Conservation (phyloP, 2,888 invertebrate species). For the Philhelius pedissequus region DNA sequence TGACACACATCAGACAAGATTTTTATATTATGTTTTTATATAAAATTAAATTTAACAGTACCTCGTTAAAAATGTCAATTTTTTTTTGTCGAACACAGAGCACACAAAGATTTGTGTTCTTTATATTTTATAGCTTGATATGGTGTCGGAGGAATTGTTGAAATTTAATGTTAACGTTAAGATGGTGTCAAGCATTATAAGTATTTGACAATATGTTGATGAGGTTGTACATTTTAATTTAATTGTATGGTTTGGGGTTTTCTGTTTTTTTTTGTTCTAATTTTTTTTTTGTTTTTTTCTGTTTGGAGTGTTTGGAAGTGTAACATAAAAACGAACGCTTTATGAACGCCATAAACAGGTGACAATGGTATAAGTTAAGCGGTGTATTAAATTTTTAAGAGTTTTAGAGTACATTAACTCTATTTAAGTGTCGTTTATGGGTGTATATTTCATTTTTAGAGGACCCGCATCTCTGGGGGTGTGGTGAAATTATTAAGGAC, state of each 20-base stretch:
- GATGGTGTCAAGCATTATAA: slow-evolving; percentile 45
- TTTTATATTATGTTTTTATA: slow-evolving; percentile 56
- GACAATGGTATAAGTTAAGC: slow-evolving; percentile 15
- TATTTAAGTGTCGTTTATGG: slow-evolving; percentile 2
- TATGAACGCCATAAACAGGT: slow-evolving; percentile 42
- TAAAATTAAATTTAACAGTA: slow-evolving; percentile 62
- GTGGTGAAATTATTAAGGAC: neutral
- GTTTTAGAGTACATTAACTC: slow-evolving; percentile 13
- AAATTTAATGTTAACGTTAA: slow-evolving; percentile 17
- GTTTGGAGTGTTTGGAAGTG: neutral
- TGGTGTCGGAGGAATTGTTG: neutral
- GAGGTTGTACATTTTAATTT: slow-evolving; percentile 42
- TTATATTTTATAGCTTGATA: slow-evolving; percentile 24
- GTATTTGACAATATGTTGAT: neutral
- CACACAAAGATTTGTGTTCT: slow-evolving; percentile 25
- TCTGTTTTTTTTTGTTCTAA: neutral
- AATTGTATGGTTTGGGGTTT: slow-evolving; percentile 28
- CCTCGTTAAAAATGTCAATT: slow-evolving; percentile 63
- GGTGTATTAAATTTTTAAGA: neutral
- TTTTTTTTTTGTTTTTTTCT: neutral
- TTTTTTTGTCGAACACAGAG: slow-evolving; percentile 32
- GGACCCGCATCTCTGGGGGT: neutral
- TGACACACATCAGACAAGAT: slow-evolving; percentile 1
- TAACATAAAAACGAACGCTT: slow-evolving; percentile 32
- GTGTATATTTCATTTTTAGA: neutral